These are phyloP conservation scores for Coilia nasus DNA, from an alignment of 2,797 vertebrate genomes.

Conservation along the genomic window DNA sequence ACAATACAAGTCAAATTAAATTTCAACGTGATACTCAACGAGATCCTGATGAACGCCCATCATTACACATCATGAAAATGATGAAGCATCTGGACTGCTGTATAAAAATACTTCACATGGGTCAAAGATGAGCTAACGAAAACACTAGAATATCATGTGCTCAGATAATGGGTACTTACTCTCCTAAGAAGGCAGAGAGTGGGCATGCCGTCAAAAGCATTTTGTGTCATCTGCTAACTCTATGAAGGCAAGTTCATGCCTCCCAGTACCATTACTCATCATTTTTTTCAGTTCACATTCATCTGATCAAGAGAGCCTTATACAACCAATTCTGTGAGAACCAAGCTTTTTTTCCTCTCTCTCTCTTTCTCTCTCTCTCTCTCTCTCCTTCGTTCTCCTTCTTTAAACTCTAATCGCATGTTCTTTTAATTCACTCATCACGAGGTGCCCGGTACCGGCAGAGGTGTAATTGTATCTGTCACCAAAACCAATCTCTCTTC, in stretches of 20 bases:
- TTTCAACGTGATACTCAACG: background rate
- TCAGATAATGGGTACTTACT: background rate
- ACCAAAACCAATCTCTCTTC: slow-evolving; percentile 17
- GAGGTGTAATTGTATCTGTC: background rate
- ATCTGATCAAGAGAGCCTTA: background rate
- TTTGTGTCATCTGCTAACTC: background rate
- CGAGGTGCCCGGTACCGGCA: background rate
- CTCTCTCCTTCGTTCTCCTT: background rate
- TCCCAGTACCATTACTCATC: background rate
- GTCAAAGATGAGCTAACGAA: background rate
- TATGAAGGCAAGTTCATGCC: background rate
- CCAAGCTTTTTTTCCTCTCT: background rate
- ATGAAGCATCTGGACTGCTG: background rate
- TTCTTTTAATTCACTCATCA: slow-evolving; percentile 27
- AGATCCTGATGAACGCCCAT: background rate
- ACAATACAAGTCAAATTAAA: background rate
- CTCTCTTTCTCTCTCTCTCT: slow-evolving; percentile 3
- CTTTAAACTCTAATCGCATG: slow-evolving; percentile 3
- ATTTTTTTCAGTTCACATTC: background rate
- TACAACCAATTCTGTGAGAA: background rate
- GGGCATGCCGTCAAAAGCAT: background rate
- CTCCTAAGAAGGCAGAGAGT: slow-evolving; percentile 2
- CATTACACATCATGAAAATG: background rate
- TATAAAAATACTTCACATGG: background rate
- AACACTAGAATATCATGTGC: background rate